phyloP scores from a whole-genome alignment of 2,113 vertebrate genomes.

The Passer domesticus region DNA sequence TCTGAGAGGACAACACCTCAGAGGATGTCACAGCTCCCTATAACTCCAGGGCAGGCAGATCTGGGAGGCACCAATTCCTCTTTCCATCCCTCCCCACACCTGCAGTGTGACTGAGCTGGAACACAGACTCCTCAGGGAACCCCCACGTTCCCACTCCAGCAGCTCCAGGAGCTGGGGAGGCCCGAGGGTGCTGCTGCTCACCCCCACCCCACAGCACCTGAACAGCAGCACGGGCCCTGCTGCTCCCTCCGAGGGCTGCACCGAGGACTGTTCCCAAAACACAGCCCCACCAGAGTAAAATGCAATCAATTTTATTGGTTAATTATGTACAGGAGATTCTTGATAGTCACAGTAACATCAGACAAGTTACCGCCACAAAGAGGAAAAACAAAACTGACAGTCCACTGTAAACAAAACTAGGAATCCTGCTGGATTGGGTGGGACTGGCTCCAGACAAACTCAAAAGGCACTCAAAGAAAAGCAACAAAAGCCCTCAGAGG shows the following conservation, averaged over 20 bases:
- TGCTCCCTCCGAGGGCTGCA: neutral
- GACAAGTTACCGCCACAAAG: conserved; percentile 5
- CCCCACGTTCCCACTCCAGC: neutral
- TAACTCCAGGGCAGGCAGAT: neutral
- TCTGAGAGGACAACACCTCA: neutral
- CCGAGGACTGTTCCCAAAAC: neutral
- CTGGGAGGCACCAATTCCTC: neutral
- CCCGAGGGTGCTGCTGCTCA: neutral
- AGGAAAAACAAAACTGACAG: conserved; percentile 26
- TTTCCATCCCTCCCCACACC: neutral
- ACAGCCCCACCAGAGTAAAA: neutral
- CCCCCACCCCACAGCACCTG: neutral
- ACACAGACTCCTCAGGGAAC: neutral
- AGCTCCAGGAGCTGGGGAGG: neutral
- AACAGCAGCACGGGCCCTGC: neutral
- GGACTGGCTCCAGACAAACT: conserved; percentile 8
- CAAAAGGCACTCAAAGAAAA: conserved; percentile 52
- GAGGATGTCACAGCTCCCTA: neutral
- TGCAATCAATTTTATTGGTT: conserved; percentile 61
- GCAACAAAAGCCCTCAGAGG: neutral
- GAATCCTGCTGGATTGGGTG: neutral
- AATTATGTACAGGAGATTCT: conserved; percentile 56
- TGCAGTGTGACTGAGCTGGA: neutral
- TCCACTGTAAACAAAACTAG: conserved; percentile 45
- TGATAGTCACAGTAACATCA: conserved; percentile 22